A percentile compares a stretch with the other conserved stretches of the same genome.
Conservation (phyloP, 2,888 invertebrate genomes). For the Sepiola atlantica region DNA sequence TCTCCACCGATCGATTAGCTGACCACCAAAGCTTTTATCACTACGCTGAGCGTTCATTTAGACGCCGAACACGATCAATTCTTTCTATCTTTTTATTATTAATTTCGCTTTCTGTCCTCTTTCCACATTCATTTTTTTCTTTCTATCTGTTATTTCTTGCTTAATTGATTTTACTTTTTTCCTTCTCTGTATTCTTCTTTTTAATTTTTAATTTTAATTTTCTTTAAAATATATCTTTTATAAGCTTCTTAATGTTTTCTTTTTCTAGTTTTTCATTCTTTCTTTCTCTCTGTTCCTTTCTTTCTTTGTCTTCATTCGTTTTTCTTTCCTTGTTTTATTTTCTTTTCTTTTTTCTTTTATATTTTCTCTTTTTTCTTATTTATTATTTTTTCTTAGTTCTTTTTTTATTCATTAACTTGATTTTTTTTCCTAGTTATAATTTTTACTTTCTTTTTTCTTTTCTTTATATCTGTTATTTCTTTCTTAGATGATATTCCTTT, state of each 20-base stretch:
- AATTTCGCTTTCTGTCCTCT: not conserved
- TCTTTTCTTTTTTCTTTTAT: no score
- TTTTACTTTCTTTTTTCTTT: not conserved
- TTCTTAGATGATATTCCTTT: no score
- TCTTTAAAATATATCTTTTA: no score
- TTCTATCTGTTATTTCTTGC: not conserved
- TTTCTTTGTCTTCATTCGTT: no score
- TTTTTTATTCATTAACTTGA: no score
- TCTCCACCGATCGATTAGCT: not conserved
- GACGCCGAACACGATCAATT: not conserved
- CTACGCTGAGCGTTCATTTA: not conserved
- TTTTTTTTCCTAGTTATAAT: no score
- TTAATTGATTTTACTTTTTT: not conserved
- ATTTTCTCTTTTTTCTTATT: no score
- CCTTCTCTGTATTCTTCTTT: not conserved
- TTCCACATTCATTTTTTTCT: not conserved
- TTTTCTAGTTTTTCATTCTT: no score
- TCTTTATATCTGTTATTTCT: no score
- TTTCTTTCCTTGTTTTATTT: no score
- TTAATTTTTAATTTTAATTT: no score
- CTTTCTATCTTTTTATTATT: not conserved
- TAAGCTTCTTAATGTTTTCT: not conserved
- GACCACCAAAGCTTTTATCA: not conserved
- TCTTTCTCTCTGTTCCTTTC: not conserved
- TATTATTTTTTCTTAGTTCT: not conserved